Conservation (phyloP, 2,113 vertebrate species). For the Stigmatopora nigra region DNA sequence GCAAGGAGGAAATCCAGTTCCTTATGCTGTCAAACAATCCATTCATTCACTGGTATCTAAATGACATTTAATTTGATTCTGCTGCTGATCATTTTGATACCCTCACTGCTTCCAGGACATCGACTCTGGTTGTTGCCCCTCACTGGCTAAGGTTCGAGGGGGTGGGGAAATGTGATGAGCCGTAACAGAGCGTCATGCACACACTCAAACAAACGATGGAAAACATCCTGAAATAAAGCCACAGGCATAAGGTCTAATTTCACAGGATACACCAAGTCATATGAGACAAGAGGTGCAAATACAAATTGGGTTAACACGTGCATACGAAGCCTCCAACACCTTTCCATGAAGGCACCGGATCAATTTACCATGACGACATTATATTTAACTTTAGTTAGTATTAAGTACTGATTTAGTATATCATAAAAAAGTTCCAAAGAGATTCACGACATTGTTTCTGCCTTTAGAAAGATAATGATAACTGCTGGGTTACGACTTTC, state of each 20-base stretch:
- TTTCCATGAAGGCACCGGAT: conserved; percentile 21
- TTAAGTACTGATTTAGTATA: not conserved
- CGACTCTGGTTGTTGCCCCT: conserved; percentile 56
- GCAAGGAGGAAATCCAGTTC: conserved; percentile 70
- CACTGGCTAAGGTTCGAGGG: conserved; percentile 56
- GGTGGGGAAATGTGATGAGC: conserved; percentile 64
- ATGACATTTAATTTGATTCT: conserved; percentile 79
- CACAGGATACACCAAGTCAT: conserved; percentile 65
- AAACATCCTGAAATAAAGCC: conserved; percentile 77
- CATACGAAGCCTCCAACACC: conserved; percentile 16
- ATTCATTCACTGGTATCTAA: conserved; percentile 72
- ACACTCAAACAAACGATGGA: conserved; percentile 45
- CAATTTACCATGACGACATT: not conserved
- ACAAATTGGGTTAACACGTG: conserved; percentile 59
- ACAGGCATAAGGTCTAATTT: conserved; percentile 61
- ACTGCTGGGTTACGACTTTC: too few relatives aligned
- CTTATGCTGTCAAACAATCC: conserved; percentile 72
- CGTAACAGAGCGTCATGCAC: conserved; percentile 48
- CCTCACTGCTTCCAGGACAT: conserved; percentile 69
- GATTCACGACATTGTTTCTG: not conserved
- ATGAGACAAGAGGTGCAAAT: conserved; percentile 59
- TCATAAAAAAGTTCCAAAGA: not conserved
- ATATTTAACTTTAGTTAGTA: not conserved
- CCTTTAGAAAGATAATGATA: too few relatives aligned
- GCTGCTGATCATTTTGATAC: conserved; percentile 70